Percentiles rank a stretch among this genome's conserved stretches.
phyloP scores from a whole-genome alignment of 2,888 invertebrate genomes.

The Rapana venosa region DNA sequence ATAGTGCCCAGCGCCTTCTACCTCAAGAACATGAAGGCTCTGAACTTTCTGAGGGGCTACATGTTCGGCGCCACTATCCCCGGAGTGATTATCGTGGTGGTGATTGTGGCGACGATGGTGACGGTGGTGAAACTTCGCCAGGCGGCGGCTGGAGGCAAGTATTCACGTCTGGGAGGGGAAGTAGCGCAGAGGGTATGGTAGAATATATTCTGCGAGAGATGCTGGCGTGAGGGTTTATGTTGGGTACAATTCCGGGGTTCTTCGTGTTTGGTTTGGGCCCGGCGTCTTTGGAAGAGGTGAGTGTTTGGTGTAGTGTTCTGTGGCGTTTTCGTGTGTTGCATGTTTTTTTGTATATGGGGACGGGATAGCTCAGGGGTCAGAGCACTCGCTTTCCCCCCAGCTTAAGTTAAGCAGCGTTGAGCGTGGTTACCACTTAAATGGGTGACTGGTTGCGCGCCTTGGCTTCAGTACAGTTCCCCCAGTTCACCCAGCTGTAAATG shows the following conservation, averaged over 20 bases:
- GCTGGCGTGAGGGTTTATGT: not conserved
- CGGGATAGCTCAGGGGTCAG: no score
- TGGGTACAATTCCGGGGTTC: conserved; percentile 18
- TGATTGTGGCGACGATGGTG: conserved; percentile 12
- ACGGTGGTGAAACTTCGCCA: conserved; percentile 20
- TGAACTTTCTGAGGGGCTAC: not conserved
- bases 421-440: no score
- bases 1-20: not conserved
- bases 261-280: conserved; percentile 5
- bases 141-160: conserved; percentile 7
- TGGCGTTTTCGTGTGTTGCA: no score
- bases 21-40: not conserved
- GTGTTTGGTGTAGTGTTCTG: not conserved
- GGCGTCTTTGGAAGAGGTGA: not conserved
- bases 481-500: no score
- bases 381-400: no score
- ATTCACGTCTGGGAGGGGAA: not conserved
- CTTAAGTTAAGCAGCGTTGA: no score
- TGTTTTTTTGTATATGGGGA: no score
- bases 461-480: no score
- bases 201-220: conserved; percentile 3
- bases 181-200: no score
- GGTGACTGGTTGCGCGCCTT: no score
- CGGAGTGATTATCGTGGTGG: conserved; percentile 16
- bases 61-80: not conserved